Percentiles rank a stretch among this genome's conserved stretches.
Evolutionary conservation across 92 coral and sea anemone species (phyloP).

Genomic region (Bergia puertoricense): DNA sequence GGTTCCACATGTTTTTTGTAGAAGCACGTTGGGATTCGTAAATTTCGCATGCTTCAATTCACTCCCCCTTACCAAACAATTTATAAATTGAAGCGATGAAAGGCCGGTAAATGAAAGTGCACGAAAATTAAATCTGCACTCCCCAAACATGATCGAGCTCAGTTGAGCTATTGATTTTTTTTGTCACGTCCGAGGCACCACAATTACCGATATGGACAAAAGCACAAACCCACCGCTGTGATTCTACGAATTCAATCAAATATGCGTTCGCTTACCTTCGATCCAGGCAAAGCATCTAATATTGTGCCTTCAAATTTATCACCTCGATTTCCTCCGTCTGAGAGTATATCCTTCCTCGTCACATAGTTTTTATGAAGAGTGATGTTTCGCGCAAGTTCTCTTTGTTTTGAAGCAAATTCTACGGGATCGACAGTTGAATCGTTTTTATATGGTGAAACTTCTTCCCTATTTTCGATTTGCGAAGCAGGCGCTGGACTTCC

Average conservation of each 20-base stretch:
- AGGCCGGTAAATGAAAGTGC: background rate
- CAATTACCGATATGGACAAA: background rate
- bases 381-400: slow-evolving; percentile 74
- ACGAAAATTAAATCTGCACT: slow-evolving; percentile 10
- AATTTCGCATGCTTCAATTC: background rate
- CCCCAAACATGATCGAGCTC: background rate
- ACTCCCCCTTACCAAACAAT: background rate
- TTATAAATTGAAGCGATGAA: slow-evolving; percentile 5
- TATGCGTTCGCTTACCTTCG: slow-evolving; percentile 11
- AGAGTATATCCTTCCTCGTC: slow-evolving; percentile 38
- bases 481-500: slow-evolving; percentile 53
- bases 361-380: slow-evolving; percentile 45
- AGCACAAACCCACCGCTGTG: slow-evolving; percentile 29
- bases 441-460: slow-evolving; percentile 61
- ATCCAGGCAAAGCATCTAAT: slow-evolving; percentile 3
- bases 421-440: slow-evolving; percentile 65
- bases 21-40: background rate
- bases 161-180: slow-evolving; percentile 32
- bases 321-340: slow-evolving; percentile 38
- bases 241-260: background rate
- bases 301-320: slow-evolving; percentile 39
- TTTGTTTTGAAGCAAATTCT: slow-evolving; percentile 83
- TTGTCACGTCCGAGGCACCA: slow-evolving; percentile 38
- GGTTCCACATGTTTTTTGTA: background rate
- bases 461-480: slow-evolving; percentile 38